A percentile compares a stretch with the other conserved stretches of the same genome.
Conservation (phyloP, 1,140 invertebrate genomes). For the Colletes gigas region DNA sequence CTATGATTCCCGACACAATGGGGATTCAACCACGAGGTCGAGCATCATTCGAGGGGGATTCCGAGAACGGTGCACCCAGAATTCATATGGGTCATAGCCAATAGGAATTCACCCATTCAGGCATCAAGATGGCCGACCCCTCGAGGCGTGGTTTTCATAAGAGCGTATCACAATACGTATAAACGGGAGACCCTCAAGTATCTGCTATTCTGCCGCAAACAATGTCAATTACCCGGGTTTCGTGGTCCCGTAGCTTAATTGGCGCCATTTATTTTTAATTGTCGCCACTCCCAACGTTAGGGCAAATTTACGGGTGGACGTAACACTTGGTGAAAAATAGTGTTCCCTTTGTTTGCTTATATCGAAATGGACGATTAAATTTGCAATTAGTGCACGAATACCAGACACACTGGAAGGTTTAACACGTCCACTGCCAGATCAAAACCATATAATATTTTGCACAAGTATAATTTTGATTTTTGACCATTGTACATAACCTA, state of each 20-base stretch:
- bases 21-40: background rate
- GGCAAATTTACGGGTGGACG: conserved; percentile 1
- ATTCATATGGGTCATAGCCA: conserved; percentile 40
- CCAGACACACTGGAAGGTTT: background rate
- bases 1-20: background rate
- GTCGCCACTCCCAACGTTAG: background rate
- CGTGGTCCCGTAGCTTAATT: conserved; percentile 37
- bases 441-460: too few relatives aligned
- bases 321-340: background rate
- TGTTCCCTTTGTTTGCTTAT: background rate
- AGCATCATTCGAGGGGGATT: conserved; percentile 16
- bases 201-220: background rate
- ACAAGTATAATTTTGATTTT: too few relatives aligned
- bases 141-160: conserved; percentile 66
- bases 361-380: background rate
- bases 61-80: conserved; percentile 28
- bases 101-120: conserved; percentile 51
- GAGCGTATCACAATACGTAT: background rate
- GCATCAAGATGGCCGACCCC: conserved; percentile 63
- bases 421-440: too few relatives aligned
- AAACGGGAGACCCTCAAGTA: background rate
- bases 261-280: conserved; percentile 25
- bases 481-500: too few relatives aligned
- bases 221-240: conserved; percentile 20
- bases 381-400: background rate